Base-by-base conservation (phyloP, 2,113 vertebrate genomes). In the Brachypodius melanocephalos region DNA sequence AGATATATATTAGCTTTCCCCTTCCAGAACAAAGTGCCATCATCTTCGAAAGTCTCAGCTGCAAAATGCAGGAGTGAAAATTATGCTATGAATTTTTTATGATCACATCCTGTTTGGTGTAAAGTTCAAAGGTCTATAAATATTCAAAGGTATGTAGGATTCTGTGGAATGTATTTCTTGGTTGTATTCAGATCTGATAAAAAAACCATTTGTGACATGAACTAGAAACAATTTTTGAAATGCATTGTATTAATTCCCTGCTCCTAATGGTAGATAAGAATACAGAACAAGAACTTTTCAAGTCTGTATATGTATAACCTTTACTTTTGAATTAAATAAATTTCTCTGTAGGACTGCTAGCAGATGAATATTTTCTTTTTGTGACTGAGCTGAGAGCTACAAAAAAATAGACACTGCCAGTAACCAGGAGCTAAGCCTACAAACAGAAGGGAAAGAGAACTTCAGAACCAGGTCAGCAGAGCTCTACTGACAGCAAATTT, bases 21-120 rank as follows among this genome's bases (percentile, higher is more conserved):
- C 29, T 95, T 59, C 26, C 15, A 74, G 80, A 90, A 59, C 16
- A 78, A 88, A 89, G 34, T 61, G 36, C 32, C 3, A 1, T 52
- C 65, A 87, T 57, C 59, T 67, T 54, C 55, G 36, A 46, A 85
- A 89, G 55, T 82, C 76, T 87, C 61, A 51, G 57, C 66, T 84
- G 36, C 65, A 81, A 93, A 90, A 78, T 5, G 19, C 49, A 78
- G 31, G 62, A 78, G 36, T 85, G 65, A 87, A 95, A 90, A 95
- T 57, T 48, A 91, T 48, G 25, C n/a, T 65, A 82, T 73, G 29
- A 88, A 36, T 78, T 65, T 94, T 93, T 95, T 83, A 93, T 81
- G 29, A 80, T 69, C 15, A 32, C 43, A 86, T 86, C 42, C 34
- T 83, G 55, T 68, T 74, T 85, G 54, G 28, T 75, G 34, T 57